Conservation (phyloP, 2,888 invertebrate species). For the Hyles lineata region DNA sequence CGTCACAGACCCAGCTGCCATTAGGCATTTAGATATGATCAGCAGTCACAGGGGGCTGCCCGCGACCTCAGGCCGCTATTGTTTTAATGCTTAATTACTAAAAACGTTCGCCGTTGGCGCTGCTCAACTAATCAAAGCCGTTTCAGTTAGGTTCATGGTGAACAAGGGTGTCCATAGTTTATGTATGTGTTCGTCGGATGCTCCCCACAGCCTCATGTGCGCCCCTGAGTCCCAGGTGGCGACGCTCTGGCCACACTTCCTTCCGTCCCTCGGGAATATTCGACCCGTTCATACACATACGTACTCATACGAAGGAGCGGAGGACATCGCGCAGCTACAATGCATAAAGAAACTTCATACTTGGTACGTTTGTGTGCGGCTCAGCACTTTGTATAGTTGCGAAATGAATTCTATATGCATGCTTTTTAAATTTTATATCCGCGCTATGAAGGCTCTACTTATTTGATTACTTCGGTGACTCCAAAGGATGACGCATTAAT, state of each 20-base stretch:
- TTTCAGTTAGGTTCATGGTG: conserved; percentile 34
- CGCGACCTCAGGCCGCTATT: conserved; percentile 77
- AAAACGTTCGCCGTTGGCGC: conserved; percentile 77
- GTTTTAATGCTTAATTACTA: conserved; percentile 82
- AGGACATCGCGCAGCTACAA: conserved; percentile 40
- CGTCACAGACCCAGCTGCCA: conserved; percentile 86
- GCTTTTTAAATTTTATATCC: background rate
- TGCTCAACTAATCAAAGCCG: conserved; percentile 5
- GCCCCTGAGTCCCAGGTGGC: conserved; percentile 76
- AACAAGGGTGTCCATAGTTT: conserved; percentile 55
- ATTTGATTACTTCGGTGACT: background rate
- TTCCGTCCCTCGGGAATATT: conserved; percentile 73
- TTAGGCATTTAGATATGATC: conserved; percentile 86
- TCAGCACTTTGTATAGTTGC: conserved; percentile 5
- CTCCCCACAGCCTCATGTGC: conserved; percentile 40
- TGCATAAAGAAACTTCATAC: conserved; percentile 36
- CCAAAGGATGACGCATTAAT: background rate
- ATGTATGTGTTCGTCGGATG: conserved; percentile 62
- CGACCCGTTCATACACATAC: conserved; percentile 59
- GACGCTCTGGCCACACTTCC: conserved; percentile 78
- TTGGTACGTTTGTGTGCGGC: background rate
- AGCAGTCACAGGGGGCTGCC: conserved; percentile 77
- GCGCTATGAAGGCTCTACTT: background rate
- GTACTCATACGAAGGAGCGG: conserved; percentile 40
- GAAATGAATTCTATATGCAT: background rate